Evolutionary conservation across 2,888 invertebrate genomes (phyloP), one percentile per base, ranked within the genome.

Genomic region (Hypercompe scribonia): DNA sequence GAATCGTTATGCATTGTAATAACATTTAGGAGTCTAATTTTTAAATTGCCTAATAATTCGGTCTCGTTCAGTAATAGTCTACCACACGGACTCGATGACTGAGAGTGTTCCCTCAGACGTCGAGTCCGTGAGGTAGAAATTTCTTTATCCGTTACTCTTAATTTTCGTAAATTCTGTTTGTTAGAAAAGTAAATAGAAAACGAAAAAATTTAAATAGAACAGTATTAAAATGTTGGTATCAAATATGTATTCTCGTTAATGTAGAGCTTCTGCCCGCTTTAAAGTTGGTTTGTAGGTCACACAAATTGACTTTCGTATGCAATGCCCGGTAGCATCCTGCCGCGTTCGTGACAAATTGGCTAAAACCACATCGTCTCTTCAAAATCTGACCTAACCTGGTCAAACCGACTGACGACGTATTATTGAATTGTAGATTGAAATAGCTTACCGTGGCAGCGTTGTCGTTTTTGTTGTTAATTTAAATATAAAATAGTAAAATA

Each of bases 301-400:
- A 58, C 58, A 58, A 58, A 58, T 58, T 58, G 28, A 58, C 58
- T 58, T 58, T 58, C 58, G 28, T 58, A 28, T 58, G 58, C 58
- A 58, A 58, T 58, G 1, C 58, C 28, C 58, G 58, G 58, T 28
- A 58, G 58, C 58, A 58, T 58, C 58, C 58, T 58, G 58, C 28
- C 28, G 58, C 28, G 58, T 28, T 28, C 58, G 58, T 15, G 4
- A 58, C 28, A 28, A 28, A 58, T 58, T n/a, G 58, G n/a, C 58
- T 58, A 58, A 58, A 58, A 58, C 58, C 58, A 28, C 58, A 58
- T 28, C 28, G 54, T 58, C 4, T 58, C 58, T 58, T 3, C 28
- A 58, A 58, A 58, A 58, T 58, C 28, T 28, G 28, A 28, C 58
- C 58, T 13, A n/a, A 8, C 46, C 46, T 46, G 18, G 18, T 21